Evolutionary conservation across 1,140 invertebrate genomes (phyloP).

Genomic region (Dryas iulia): DNA sequence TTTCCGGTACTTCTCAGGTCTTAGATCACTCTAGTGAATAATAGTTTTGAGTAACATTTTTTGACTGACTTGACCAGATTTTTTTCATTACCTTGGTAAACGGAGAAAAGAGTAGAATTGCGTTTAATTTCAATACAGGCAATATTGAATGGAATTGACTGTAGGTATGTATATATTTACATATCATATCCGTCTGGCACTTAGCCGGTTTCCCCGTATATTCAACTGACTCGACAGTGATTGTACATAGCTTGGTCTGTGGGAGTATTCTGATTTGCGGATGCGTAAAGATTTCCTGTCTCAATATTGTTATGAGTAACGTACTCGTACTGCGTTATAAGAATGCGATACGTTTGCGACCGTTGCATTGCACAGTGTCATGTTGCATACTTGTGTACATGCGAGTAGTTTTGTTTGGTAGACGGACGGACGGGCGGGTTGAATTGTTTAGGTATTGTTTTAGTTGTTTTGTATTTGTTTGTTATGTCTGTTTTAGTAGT

Average conservation of each 20-base stretch:
- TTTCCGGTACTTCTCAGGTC: too few relatives aligned
- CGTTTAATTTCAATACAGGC: too few relatives aligned
- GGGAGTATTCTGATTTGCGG: background rate
- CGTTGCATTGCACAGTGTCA: background rate
- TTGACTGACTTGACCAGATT: too few relatives aligned
- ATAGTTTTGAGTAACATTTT: too few relatives aligned
- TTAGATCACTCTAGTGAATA: too few relatives aligned
- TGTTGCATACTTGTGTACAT: background rate
- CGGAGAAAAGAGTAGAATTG: too few relatives aligned
- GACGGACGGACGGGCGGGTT: background rate
- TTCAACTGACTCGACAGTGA: background rate
- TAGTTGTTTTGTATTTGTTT: too few relatives aligned
- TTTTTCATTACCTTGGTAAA: too few relatives aligned
- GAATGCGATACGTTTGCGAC: background rate
- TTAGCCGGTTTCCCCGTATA: background rate
- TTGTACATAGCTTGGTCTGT: background rate
- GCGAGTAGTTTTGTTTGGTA: too few relatives aligned
- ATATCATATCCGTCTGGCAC: background rate
- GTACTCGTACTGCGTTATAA: background rate
- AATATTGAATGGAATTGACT: too few relatives aligned
- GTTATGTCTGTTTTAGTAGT: too few relatives aligned
- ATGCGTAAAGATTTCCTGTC: slow-evolving; percentile 8
- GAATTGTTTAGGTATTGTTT: background rate
- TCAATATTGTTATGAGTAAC: background rate
- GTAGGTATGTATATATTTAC: background rate